Conservation (phyloP, 2,113 vertebrate genomes). For the Tenrec ecaudatus region DNA sequence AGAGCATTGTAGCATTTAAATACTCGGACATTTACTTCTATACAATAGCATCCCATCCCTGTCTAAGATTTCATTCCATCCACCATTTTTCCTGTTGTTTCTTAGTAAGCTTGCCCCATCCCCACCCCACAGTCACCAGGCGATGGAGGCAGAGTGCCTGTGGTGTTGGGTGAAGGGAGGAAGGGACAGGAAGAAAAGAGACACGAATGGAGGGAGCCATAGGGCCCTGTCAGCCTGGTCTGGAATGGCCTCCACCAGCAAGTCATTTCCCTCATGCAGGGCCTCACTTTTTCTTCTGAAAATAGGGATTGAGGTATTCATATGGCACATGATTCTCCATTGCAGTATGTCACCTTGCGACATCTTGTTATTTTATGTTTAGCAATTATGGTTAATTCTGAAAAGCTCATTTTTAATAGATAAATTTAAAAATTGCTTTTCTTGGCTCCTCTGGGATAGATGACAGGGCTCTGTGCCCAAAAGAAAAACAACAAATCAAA, state of each 20-base stretch:
- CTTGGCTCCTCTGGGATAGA: not conserved
- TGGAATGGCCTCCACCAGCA: not conserved
- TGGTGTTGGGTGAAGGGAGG: not conserved
- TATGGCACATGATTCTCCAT: not conserved
- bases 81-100: slow-evolving; percentile 23
- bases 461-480: not conserved
- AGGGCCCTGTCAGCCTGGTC: not conserved
- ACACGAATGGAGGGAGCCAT: not conserved
- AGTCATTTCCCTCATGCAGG: not conserved
- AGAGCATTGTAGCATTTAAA: slow-evolving; percentile 48
- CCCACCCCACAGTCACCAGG: not conserved
- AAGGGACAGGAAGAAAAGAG: not conserved
- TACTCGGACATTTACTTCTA: not conserved
- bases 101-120: slow-evolving; percentile 22
- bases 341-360: no score
- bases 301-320: slow-evolving; percentile 1
- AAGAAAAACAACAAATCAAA: not conserved
- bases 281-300: not conserved
- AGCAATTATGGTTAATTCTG: slow-evolving; percentile 14
- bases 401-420: slow-evolving; percentile 33
- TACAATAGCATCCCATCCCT: not conserved
- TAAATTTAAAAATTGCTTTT: slow-evolving; percentile 35
- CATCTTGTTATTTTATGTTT: slow-evolving; percentile 8
- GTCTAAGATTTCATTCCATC: not conserved
- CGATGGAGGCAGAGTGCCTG: not conserved